Evolutionary conservation across 1,140 invertebrate genomes (phyloP).

Genomic region (Bradynema listronoti): DNA sequence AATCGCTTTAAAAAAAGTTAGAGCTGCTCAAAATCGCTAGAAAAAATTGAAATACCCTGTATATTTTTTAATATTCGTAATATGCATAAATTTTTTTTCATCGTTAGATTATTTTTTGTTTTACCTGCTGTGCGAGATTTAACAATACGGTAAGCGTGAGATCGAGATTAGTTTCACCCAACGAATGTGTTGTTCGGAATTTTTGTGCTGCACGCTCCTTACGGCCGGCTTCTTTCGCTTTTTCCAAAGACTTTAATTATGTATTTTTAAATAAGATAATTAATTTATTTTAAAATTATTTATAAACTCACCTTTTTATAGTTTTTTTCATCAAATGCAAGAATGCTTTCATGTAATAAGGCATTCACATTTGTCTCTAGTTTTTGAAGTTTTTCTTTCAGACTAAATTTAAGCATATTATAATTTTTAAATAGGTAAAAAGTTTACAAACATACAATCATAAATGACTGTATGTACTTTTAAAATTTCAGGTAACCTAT

Average conservation of each 20-base stretch:
- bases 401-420: conserved; percentile 62
- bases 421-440: too few relatives aligned
- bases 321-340: conserved; percentile 65
- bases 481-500: too few relatives aligned
- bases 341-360: conserved; percentile 75
- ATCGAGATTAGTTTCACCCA: conserved; percentile 26
- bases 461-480: too few relatives aligned
- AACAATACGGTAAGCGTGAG: conserved; percentile 71
- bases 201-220: conserved; percentile 66
- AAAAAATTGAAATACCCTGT: too few relatives aligned
- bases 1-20: too few relatives aligned
- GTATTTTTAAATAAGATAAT: neutral
- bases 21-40: too few relatives aligned
- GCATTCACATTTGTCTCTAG: conserved; percentile 75
- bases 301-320: conserved; percentile 57
- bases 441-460: too few relatives aligned
- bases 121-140: conserved; percentile 34
- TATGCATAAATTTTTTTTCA: too few relatives aligned
- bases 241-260: conserved; percentile 67
- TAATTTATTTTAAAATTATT: neutral
- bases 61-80: too few relatives aligned
- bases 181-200: conserved; percentile 7
- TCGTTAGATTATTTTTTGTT: too few relatives aligned
- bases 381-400: conserved; percentile 75
- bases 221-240: conserved; percentile 88